These are phyloP conservation scores for Mesitornis unicolor DNA, from an alignment of 2,113 vertebrate species.

Conservation along the genomic window DNA sequence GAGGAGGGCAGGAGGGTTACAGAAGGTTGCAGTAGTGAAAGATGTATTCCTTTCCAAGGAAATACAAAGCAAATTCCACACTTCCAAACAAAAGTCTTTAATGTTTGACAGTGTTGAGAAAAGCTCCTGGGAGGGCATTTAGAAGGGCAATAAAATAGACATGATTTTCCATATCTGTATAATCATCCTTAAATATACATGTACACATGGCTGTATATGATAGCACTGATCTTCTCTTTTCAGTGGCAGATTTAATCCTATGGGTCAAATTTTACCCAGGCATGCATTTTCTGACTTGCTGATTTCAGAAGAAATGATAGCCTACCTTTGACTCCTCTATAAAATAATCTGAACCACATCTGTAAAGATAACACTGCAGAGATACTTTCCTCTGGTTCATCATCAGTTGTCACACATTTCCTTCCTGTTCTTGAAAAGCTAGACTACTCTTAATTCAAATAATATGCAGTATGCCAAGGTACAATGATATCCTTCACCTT, in stretches of 20 bases:
- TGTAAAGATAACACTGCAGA: not conserved
- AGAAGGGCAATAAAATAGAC: slow-evolving; percentile 63
- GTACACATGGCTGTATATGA: not conserved
- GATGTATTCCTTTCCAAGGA: slow-evolving; percentile 69
- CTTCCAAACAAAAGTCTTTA: slow-evolving; percentile 69
- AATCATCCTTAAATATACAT: slow-evolving; percentile 33
- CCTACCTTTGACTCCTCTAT: not conserved
- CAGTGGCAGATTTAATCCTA: not conserved
- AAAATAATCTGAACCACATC: slow-evolving; percentile 19
- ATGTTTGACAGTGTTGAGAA: slow-evolving; percentile 59
- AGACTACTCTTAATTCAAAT: not conserved
- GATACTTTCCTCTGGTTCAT: not conserved
- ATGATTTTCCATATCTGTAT: slow-evolving; percentile 45
- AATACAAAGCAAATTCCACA: slow-evolving; percentile 71
- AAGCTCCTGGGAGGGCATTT: slow-evolving; percentile 67
- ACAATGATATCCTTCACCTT: not conserved
- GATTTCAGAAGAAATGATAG: slow-evolving; percentile 11
- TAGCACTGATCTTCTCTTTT: not conserved
- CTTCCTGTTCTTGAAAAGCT: slow-evolving; percentile 14
- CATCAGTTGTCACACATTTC: not conserved
- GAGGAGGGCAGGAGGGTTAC: slow-evolving; percentile 71
- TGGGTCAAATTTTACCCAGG: not conserved
- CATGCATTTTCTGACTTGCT: not conserved
- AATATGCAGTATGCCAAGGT: not conserved
- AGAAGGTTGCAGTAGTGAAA: slow-evolving; percentile 72